A percentile compares a stretch with the other conserved stretches of the same genome.
Evolutionary conservation across 2,797 vertebrate species (phyloP).

Genomic region (Scolopax rusticola): DNA sequence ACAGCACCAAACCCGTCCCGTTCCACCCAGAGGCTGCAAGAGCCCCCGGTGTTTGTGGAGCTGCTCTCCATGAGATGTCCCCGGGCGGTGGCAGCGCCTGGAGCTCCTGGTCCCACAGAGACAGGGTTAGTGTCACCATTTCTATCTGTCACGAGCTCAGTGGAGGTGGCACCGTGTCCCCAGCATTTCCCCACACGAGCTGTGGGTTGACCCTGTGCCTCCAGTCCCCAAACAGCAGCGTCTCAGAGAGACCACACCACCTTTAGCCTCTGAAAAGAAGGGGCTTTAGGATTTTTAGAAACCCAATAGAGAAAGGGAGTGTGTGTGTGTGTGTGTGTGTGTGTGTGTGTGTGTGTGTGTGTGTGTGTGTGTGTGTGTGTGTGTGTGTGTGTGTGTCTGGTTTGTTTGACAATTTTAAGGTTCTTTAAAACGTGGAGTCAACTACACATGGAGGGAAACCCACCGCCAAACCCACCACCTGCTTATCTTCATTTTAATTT

Average conservation of each 20-base stretch:
- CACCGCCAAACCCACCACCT: not conserved
- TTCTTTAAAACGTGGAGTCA: not conserved
- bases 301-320: not conserved
- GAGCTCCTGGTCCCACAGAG: not conserved
- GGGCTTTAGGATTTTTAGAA: not conserved
- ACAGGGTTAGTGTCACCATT: not conserved
- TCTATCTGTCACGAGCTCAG: not conserved
- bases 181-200: no score
- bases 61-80: not conserved
- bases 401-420: not conserved
- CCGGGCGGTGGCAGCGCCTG: not conserved
- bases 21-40: not conserved
- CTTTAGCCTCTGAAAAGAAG: not conserved
- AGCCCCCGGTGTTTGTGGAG: not conserved
- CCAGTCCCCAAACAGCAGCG: not conserved
- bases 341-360: no score
- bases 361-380: no score
- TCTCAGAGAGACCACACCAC: not conserved
- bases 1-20: rapidly evolving
- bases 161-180: not conserved
- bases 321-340: no score
- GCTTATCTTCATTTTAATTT: not conserved
- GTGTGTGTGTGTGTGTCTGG: no score
- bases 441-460: not conserved
- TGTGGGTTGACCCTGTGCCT: not conserved